Evolutionary conservation across 2,797 vertebrate species (phyloP).

Genomic region (Eospalax fontanierii): DNA sequence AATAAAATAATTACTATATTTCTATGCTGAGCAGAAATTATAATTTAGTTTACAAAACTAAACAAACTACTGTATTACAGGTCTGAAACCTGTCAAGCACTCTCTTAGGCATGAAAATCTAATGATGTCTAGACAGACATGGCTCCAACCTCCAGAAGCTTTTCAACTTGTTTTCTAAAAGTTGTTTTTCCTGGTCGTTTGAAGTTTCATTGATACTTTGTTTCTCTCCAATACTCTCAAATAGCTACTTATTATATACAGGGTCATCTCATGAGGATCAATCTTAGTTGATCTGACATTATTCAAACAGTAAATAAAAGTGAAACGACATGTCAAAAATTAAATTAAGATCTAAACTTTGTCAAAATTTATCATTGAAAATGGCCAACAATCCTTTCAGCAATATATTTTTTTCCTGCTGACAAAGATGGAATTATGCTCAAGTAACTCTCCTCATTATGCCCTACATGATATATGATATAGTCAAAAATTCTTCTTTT

Average conservation of each 20-base stretch:
- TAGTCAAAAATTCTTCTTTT: background rate
- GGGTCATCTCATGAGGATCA: background rate
- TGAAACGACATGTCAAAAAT: background rate
- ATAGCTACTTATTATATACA: background rate
- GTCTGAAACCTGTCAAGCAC: background rate
- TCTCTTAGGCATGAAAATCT: background rate
- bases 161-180: constrained; percentile 9
- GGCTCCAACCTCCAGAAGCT: background rate
- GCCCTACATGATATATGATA: background rate
- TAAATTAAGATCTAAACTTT: background rate
- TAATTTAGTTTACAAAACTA: constrained; percentile 61
- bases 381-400: background rate
- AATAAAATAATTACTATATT: constrained; percentile 65
- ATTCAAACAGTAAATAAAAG: background rate
- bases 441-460: background rate
- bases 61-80: constrained; percentile 6
- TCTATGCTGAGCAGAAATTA: constrained; percentile 37
- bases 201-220: background rate
- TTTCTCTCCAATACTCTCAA: constrained; percentile 37
- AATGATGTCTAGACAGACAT: background rate
- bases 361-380: constrained; percentile 9
- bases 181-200: background rate
- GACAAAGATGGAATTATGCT: background rate
- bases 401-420: background rate
- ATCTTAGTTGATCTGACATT: background rate